Evolutionary conservation across 23 tunicate genomes (phyloP), one percentile per base, ranked within the genome.

Genomic region (Halocynthia aurantium): DNA sequence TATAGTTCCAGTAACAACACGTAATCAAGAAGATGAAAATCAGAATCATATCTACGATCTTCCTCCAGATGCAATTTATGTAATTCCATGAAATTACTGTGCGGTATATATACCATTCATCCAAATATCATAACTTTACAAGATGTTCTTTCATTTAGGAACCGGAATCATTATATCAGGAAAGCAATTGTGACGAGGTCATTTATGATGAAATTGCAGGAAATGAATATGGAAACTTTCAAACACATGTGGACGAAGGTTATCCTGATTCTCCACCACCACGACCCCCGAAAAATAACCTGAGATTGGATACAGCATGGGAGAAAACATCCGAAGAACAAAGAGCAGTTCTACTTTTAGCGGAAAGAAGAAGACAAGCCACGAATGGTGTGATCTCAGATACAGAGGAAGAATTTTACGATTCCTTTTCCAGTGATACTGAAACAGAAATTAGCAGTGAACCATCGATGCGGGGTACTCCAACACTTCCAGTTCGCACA

Each of bases 121-220:
- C 44, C 44, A 31, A 31, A 31, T 31, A 1, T 4, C 44, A 4
- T 0, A 31, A 31, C 4, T 31, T 31, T 31, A 31, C 44, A 31
- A 31, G 44, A 31, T 31, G 44, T 31, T 31, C 44, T 31, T 8
- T 6, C 6, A 20, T 52, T 50, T 22, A 50, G 76, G 13, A 0
- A 17, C 56, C 51, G 1, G 13, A 17, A 9, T n/a, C 18, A 71
- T 9, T 9, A 6, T 40, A 51, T 12, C 9, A 11, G 31, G 60
- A 55, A 8, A 61, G 53, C 21, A 70, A 55, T 21, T 22, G 66
- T 11, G 81, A 86, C 0, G 91, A 86, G 51, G 9, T 54, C 22
- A 51, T 86, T 20, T 86, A 86, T 56, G 91, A 86, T 67, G 84
- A 80, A 75, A 86, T 86, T 63, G 84, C 91, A 7, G 80, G 56